phyloP scores from a whole-genome alignment of 2,888 invertebrate species.

The Eutolmus rufibarbis region DNA sequence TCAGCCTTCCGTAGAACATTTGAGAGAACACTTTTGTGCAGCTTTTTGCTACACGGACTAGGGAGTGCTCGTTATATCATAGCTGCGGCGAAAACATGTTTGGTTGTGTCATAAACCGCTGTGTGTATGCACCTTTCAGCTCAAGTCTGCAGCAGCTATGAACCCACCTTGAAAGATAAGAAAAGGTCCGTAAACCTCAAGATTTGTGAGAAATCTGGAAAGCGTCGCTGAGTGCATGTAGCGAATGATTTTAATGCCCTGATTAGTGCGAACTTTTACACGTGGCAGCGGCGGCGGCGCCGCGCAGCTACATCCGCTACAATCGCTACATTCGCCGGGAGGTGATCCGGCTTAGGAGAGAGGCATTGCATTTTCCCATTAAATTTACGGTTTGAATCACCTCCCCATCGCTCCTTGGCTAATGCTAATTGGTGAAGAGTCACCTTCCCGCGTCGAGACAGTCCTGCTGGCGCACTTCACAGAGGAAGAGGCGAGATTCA shows the following conservation, averaged over 20 bases:
- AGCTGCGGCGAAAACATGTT: background rate
- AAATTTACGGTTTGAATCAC: background rate
- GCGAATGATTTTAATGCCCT: slow-evolving; percentile 45
- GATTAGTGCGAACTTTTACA: slow-evolving; percentile 35
- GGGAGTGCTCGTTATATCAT: background rate
- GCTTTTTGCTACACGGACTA: background rate
- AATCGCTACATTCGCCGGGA: background rate
- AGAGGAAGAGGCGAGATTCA: background rate
- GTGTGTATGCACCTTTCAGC: background rate
- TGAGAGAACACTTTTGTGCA: slow-evolving; percentile 22
- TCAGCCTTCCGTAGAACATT: slow-evolving; percentile 42
- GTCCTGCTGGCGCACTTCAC: background rate
- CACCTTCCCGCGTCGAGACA: background rate
- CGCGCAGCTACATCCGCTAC: background rate
- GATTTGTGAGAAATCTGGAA: slow-evolving; percentile 21
- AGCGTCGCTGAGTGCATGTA: slow-evolving; percentile 12
- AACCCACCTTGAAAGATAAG: slow-evolving; percentile 1
- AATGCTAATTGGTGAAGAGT: background rate
- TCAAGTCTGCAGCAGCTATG: background rate
- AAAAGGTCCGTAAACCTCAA: slow-evolving; percentile 1
- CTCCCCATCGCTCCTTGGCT: background rate
- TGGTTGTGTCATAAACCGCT: background rate
- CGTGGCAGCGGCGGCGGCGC: background rate
- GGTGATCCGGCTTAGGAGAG: background rate
- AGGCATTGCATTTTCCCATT: background rate